Conservation (phyloP, 1,140 invertebrate species). For the Eufriesea mexicana region DNA sequence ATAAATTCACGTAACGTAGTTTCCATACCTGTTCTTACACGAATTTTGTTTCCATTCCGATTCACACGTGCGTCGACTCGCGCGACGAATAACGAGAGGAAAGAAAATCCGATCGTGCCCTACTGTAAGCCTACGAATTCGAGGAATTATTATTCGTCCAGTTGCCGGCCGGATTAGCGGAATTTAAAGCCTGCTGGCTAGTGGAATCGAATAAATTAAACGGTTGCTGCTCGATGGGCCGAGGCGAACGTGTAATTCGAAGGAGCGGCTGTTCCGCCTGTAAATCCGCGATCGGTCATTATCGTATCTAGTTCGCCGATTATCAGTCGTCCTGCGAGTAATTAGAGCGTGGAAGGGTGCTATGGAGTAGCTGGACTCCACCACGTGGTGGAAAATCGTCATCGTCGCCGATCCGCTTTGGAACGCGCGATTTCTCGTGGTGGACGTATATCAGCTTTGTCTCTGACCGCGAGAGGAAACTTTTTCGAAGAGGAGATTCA, state of each 20-base stretch:
- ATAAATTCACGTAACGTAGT: too few species aligned
- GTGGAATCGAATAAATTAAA: constrained; percentile 22
- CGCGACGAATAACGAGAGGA: too few species aligned
- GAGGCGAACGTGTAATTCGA: neutral
- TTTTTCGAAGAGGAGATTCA: neutral
- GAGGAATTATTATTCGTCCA: neutral
- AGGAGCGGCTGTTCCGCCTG: neutral
- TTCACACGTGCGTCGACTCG: too few species aligned
- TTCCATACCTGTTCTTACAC: too few species aligned
- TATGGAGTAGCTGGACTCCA: too few species aligned
- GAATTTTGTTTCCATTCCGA: too few species aligned
- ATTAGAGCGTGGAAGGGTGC: constrained; percentile 28
- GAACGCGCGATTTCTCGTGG: too few species aligned
- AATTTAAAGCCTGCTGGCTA: neutral
- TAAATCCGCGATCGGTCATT: constrained; percentile 17
- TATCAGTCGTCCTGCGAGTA: neutral
- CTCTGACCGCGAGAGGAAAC: neutral
- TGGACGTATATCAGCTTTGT: neutral
- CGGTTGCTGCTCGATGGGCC: neutral
- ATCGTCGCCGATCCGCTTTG: too few species aligned
- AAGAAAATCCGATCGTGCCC: too few species aligned
- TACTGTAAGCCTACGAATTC: neutral
- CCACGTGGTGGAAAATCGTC: too few species aligned
- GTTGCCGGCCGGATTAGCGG: neutral
- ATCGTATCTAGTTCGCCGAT: constrained; percentile 9